Conservation (phyloP, 2,888 invertebrate genomes). For the Liodrosophila aerea region DNA sequence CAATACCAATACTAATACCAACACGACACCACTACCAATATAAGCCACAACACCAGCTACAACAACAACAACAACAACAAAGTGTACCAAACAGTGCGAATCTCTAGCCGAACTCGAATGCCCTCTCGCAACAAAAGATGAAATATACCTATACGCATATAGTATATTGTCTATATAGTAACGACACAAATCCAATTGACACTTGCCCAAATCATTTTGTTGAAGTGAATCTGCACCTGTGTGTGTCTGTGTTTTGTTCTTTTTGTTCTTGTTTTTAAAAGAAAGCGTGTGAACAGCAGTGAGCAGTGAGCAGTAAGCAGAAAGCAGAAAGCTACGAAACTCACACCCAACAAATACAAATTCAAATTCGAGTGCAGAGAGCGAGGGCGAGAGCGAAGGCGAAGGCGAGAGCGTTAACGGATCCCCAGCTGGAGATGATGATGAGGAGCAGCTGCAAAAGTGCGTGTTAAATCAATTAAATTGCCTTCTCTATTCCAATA, state of each 20-base stretch:
- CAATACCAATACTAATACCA: conserved; percentile 17
- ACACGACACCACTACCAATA: conserved; percentile 9
- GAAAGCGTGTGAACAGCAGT: conserved; percentile 29
- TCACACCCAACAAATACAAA: neutral
- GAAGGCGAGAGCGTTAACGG: conserved; percentile 10
- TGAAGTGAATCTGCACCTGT: conserved; percentile 13
- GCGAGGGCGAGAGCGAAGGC: conserved; percentile 8
- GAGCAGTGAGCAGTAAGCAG: conserved; percentile 1
- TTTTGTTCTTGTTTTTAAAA: conserved; percentile 41
- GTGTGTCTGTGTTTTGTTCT: conserved; percentile 6
- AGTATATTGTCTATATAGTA: no score
- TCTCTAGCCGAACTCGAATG: conserved; percentile 32
- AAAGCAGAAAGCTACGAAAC: neutral
- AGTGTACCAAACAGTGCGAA: conserved; percentile 25
- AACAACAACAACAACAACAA: conserved; percentile 16
- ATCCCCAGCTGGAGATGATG: conserved; percentile 33
- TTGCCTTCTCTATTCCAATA: no score
- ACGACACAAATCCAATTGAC: conserved; percentile 29
- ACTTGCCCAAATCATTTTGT: conserved; percentile 28
- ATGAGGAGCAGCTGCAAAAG: conserved; percentile 37
- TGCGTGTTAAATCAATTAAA: conserved; percentile 41
- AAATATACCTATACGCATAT: no score
- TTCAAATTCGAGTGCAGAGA: conserved; percentile 4
- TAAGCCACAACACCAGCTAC: neutral
- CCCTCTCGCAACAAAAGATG: conserved; percentile 16